These are phyloP conservation scores for Chauna torquata DNA, from an alignment of 2,113 vertebrate genomes.

Conservation along the genomic window DNA sequence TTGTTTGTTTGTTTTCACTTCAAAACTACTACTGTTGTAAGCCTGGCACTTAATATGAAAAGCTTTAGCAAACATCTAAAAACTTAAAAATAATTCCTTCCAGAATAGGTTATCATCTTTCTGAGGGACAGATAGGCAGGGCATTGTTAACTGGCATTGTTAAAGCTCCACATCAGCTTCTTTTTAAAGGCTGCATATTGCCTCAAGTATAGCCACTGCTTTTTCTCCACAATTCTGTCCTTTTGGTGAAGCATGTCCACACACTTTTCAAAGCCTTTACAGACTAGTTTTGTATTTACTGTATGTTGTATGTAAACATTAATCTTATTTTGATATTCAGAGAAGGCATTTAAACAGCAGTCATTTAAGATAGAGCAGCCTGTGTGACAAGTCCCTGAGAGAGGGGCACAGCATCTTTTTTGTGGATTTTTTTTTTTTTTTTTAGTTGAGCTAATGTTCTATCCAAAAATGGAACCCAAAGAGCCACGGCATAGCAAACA, in stretches of 20 bases:
- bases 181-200: conserved; percentile 36
- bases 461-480: conserved; percentile 22
- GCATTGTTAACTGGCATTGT: not conserved
- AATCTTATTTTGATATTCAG: conserved; percentile 22
- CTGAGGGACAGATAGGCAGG: not conserved
- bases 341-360: conserved; percentile 43
- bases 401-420: not conserved
- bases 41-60: not conserved
- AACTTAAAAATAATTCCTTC: not conserved
- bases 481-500: not conserved
- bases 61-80: not conserved
- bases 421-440: not conserved
- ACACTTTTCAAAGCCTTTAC: not conserved
- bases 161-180: conserved; percentile 30
- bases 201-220: conserved; percentile 38
- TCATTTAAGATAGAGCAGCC: not conserved
- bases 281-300: conserved; percentile 48
- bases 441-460: conserved; percentile 14
- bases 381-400: not conserved
- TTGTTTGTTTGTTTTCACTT: not conserved
- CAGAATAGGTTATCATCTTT: not conserved
- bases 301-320: conserved; percentile 41
- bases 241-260: conserved; percentile 23
- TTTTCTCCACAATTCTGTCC: conserved; percentile 5
- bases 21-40: not conserved